These are phyloP conservation scores for Pseudanteris insignis DNA, from an alignment of 2,888 invertebrate genomes.

Conservation along the genomic window DNA sequence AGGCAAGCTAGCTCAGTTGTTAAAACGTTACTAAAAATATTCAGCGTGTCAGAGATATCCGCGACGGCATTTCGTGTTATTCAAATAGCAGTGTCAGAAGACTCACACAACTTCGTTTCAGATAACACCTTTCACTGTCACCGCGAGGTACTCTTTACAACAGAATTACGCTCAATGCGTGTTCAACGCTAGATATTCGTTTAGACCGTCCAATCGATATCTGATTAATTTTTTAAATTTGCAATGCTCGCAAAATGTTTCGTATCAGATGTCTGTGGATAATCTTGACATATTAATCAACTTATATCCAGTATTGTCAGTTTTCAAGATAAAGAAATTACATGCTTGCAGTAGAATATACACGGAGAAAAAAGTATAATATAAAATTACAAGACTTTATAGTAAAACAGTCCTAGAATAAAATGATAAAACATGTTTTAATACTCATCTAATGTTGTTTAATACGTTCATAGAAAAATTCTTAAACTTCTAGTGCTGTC, in stretches of 20 bases:
- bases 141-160: constrained; percentile 15
- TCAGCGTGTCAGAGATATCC: constrained; percentile 53
- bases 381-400: too few species aligned
- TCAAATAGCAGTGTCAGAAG: constrained; percentile 35
- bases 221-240: constrained; percentile 25
- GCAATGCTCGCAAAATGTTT: not conserved
- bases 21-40: too few species aligned
- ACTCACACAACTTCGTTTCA: constrained; percentile 24
- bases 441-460: too few species aligned
- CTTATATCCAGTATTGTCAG: not conserved
- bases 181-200: not conserved
- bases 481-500: too few species aligned
- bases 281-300: constrained; percentile 1
- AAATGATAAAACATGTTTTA: too few species aligned
- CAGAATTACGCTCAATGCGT: constrained; percentile 5
- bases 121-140: constrained; percentile 24
- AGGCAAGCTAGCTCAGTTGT: too few species aligned
- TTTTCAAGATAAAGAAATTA: too few species aligned
- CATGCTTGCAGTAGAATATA: too few species aligned
- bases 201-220: constrained; percentile 11
- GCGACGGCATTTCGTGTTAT: constrained; percentile 49
- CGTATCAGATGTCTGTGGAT: constrained; percentile 7
- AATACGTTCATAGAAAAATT: too few species aligned
- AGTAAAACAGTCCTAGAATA: too few species aligned
- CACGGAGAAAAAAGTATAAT: too few species aligned